Percentiles rank a stretch among this genome's conserved stretches.
phyloP scores from a whole-genome alignment of 2,888 invertebrate genomes.

The Amorpha juglandis region DNA sequence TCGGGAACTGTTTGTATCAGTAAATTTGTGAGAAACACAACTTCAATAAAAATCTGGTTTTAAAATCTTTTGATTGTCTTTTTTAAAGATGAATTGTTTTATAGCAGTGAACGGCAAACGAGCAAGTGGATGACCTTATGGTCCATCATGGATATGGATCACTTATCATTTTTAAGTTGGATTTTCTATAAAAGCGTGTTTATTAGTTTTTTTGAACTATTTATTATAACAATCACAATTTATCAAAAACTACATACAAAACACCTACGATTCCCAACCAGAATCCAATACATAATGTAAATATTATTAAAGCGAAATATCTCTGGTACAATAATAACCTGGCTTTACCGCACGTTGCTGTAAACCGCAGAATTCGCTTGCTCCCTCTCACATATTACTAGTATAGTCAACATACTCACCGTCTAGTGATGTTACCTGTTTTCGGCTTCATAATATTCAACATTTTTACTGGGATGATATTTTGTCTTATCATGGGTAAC shows the following conservation, averaged over 20 bases:
- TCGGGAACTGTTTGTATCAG: not conserved
- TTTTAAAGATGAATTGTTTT: too few species aligned
- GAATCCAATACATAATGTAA: not conserved
- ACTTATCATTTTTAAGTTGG: too few species aligned
- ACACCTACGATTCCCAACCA: not conserved
- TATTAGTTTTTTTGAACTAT: too few species aligned
- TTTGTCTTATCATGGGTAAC: too few species aligned
- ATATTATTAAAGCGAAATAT: slow-evolving; percentile 10
- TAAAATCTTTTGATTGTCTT: too few species aligned
- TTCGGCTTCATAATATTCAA: too few species aligned
- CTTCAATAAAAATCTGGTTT: too few species aligned
- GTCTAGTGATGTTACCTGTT: slow-evolving; percentile 3
- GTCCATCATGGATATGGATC: too few species aligned
- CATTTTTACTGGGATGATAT: too few species aligned
- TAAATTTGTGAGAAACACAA: not conserved
- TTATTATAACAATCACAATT: not conserved
- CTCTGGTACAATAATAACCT: slow-evolving; percentile 4
- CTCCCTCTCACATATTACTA: slow-evolving; percentile 10
- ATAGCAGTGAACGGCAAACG: too few species aligned
- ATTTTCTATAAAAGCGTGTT: too few species aligned
- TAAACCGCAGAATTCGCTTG: slow-evolving; percentile 13
- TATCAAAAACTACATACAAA: not conserved
- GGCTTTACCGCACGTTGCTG: slow-evolving; percentile 1
- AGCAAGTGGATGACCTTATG: too few species aligned
- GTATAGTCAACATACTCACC: slow-evolving; percentile 11